A percentile compares a stretch with the other conserved stretches of the same genome.
These are phyloP conservation scores for Calyptomena viridis DNA, from an alignment of 2,113 vertebrate species.

Conservation along the genomic window DNA sequence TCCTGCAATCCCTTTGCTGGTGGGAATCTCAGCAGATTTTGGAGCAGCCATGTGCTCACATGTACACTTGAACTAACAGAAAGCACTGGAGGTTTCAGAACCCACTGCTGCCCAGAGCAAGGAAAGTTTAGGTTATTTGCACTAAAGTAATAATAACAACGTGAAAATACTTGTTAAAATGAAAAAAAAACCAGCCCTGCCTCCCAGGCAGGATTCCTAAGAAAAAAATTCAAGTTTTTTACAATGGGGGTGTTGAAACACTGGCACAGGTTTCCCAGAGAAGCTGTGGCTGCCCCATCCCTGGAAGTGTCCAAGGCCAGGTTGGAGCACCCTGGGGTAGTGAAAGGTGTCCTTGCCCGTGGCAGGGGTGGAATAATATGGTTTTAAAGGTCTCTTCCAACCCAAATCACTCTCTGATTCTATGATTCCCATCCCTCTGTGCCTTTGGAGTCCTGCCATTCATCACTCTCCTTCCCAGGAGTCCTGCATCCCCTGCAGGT, in stretches of 20 bases:
- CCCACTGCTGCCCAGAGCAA: background rate
- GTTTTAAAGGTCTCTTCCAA: no score
- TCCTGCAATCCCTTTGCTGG: background rate
- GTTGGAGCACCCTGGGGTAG: background rate
- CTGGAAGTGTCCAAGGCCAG: background rate
- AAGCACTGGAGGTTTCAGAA: background rate
- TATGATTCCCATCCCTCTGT: no score
- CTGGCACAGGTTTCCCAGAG: background rate
- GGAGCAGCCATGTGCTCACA: background rate
- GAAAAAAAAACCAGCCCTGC: background rate
- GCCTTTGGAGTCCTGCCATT: no score
- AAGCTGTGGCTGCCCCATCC: background rate
- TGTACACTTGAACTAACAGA: background rate
- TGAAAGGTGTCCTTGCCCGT: no score
- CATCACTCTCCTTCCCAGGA: no score
- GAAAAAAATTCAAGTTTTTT: background rate
- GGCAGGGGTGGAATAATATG: no score
- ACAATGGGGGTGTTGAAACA: background rate
- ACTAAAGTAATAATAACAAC: background rate
- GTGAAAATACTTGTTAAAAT: background rate
- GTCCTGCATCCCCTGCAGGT: no score
- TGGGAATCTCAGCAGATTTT: background rate
- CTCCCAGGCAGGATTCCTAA: background rate
- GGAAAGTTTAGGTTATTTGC: background rate
- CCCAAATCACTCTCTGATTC: no score